phyloP scores from a whole-genome alignment of 2,888 invertebrate species.

The Acanthosepion pharaonis region DNA sequence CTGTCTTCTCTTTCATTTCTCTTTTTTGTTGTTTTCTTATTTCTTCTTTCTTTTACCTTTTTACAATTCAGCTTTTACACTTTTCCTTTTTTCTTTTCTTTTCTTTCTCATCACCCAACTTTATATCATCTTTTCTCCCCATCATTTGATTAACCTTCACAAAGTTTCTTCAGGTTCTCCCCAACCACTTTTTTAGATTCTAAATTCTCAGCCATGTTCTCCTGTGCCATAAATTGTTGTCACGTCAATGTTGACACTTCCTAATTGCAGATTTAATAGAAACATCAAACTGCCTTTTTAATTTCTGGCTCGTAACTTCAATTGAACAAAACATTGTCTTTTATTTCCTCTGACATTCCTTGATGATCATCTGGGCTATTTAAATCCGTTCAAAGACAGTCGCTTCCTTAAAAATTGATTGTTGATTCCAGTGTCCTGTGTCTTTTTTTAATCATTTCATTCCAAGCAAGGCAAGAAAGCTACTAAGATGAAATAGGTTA shows the following conservation, averaged over 20 bases:
- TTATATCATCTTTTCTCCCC: no score
- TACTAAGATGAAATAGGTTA: no score
- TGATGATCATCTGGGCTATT: neutral
- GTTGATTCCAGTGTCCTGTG: no score
- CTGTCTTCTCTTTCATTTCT: no score
- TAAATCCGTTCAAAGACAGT: no score
- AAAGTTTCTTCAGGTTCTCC: neutral
- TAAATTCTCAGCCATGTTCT: neutral
- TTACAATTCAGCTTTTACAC: no score
- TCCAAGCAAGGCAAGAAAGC: no score
- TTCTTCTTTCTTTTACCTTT: no score
- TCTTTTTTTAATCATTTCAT: no score
- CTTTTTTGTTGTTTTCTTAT: no score
- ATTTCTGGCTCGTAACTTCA: neutral
- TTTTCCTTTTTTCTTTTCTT: neutral
- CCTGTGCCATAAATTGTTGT: neutral
- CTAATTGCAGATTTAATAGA: slow-evolving; percentile 60
- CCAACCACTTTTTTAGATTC: neutral
- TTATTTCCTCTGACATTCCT: neutral
- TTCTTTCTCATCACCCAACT: neutral
- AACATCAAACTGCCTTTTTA: neutral
- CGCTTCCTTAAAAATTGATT: no score
- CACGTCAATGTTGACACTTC: slow-evolving; percentile 48
- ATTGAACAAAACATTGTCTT: neutral
- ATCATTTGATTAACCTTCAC: neutral